Evolutionary conservation across 2,888 invertebrate genomes (phyloP), one percentile per base, ranked within the genome.

Genomic region (Mimas tiliae): DNA sequence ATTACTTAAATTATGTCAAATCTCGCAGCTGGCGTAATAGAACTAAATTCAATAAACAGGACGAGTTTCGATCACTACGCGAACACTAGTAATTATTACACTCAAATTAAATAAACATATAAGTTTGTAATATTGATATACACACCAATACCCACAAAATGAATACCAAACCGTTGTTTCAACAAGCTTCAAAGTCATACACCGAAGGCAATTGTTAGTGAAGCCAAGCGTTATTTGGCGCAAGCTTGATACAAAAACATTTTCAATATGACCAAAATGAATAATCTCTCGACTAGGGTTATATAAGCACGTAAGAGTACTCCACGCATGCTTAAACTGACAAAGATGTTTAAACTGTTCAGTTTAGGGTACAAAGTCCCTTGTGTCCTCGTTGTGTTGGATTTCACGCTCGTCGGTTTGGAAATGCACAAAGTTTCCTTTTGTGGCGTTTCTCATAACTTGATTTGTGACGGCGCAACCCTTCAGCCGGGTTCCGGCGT

Each of bases 361-460:
- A 70, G 47, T 72, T 79, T 88, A 87, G 75, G 81, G 87, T 81
- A 71, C 71, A 74, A 72, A 77, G 69, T 81, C 75, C 74, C 67
- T 65, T 69, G 71, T 64, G 63, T 68, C 67, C 63, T 74, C 74
- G 75, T 75, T 80, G 76, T 78, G 83, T 81, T 81, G 85, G 88
- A 91, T 93, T 91, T 91, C 89, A 92, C 87, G 91, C 90, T 91
- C 85, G 89, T 77, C 85, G 86, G 84, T 77, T 86, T 89, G 91
- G 93, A 93, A 92, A 92, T 92, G 91, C 92, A 89, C 90, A 88
- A 92, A 93, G 92, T 93, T 93, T 93, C 93, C 93, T 93, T 90
- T 92, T 93, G 93, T 93, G 92, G 92, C 88, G 86, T 87, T 88
- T 89, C 88, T 91, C 91, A 91, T 93, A 93, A 93, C 87, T 93